Conservation (phyloP, 2,888 invertebrate species). For the Zaprionus lineosus region DNA sequence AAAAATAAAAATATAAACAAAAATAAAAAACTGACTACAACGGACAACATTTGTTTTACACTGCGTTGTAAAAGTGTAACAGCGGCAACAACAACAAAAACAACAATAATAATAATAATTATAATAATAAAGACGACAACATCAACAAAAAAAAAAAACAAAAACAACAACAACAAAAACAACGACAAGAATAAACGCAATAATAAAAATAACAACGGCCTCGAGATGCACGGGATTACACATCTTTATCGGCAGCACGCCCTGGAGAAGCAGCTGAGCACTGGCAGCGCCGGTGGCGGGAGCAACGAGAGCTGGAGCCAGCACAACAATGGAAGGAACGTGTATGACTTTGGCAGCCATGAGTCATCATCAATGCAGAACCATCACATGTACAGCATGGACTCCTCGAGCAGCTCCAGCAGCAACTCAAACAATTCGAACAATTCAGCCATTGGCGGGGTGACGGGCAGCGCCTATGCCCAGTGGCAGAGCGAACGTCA, state of each 20-base stretch:
- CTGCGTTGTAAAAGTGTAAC: constrained; percentile 60
- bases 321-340: constrained; percentile 51
- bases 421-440: constrained; percentile 78
- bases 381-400: constrained; percentile 74
- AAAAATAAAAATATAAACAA: too few species aligned
- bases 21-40: constrained; percentile 19
- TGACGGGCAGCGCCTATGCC: constrained; percentile 62
- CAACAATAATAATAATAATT: constrained; percentile 29
- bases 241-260: constrained; percentile 83
- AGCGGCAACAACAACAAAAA: constrained; percentile 28
- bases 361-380: constrained; percentile 56
- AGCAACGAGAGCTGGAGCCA: constrained; percentile 57
- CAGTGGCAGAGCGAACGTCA: constrained; percentile 66
- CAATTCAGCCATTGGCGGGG: constrained; percentile 58
- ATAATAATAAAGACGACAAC: constrained; percentile 15
- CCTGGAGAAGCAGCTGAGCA: constrained; percentile 83
- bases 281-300: constrained; percentile 28
- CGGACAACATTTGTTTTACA: constrained; percentile 40
- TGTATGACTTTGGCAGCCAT: constrained; percentile 59
- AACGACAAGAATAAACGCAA: too few species aligned
- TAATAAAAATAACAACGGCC: constrained; percentile 15
- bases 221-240: constrained; percentile 82
- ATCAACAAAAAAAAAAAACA: too few species aligned
- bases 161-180: constrained; percentile 23
- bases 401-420: constrained; percentile 80